Conservation (phyloP, 2,888 invertebrate species). For the Bimastos eiseni region DNA sequence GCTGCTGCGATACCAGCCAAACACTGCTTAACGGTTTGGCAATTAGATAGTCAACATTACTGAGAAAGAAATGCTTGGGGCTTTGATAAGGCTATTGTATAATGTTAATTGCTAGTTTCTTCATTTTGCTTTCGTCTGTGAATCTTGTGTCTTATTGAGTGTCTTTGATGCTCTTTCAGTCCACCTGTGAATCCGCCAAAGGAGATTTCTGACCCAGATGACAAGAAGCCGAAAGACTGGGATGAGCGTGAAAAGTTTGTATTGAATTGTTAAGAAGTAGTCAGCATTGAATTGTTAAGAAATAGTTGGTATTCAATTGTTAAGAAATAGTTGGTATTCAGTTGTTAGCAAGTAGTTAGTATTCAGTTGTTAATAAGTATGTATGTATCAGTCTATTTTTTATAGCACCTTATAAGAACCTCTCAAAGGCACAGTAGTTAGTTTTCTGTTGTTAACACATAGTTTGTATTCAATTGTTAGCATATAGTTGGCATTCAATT, state of each 20-base stretch:
- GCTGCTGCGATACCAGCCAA: too few species aligned
- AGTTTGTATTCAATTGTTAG: too few species aligned
- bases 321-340: background rate
- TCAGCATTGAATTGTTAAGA: background rate
- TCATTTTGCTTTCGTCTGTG: background rate
- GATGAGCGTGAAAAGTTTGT: slow-evolving; percentile 83
- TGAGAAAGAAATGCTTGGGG: background rate
- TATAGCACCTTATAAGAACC: too few species aligned
- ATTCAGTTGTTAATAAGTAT: too few species aligned
- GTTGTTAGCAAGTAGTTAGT: background rate
- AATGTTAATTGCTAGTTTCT: background rate
- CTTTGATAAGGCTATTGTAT: background rate
- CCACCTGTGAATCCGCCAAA: slow-evolving; percentile 93
- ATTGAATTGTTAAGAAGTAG: background rate
- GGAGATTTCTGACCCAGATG: slow-evolving; percentile 89
- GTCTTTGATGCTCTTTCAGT: slow-evolving; percentile 45
- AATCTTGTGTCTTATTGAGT: background rate
- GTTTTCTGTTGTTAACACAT: too few species aligned
- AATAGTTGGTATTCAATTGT: background rate
- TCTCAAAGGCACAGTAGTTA: too few species aligned
- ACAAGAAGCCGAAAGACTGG: slow-evolving; percentile 84
- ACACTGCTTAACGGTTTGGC: too few species aligned
- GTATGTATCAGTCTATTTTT: too few species aligned
- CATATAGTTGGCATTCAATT: too few species aligned
- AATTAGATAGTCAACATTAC: background rate